Evolutionary conservation across 2,113 vertebrate genomes (phyloP), one percentile per base, ranked within the genome.

Genomic region (Phalacrocorax aristotelis): DNA sequence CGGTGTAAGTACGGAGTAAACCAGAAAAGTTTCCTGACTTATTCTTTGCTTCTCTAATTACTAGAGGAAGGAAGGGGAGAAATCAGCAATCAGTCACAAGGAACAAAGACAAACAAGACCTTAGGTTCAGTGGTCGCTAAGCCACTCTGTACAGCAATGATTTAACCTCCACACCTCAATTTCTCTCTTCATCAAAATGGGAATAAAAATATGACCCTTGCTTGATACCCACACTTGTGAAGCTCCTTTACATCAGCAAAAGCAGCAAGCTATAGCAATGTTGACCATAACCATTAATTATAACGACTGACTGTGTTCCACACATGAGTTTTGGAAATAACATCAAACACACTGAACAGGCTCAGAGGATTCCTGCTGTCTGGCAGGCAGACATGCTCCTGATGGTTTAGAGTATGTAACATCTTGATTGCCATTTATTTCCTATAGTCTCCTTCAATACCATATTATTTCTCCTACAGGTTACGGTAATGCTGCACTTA

Each of bases 51-150:
- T 84, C 54, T 95, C 36, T 95, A 80, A 95, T 89, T 95, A 83
- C 66, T 89, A 25, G 49, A 94, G 91, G 89, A 96, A 96, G 89
- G 84, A 95, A 95, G 78, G 74, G 52, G 21, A 91, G 52, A 94
- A 87, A 87, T 72, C 30, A 78, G 40, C n/a, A 46, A 26, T 49
- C 74, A 70, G 54, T 74, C 82, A 66, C 57, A 71, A 68, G 42
- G 30, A 93, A 92, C 36, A 87, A 75, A 90, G 55, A 78, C 54
- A 89, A 55, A 60, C 51, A 88, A 89, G 87, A 68, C 46, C 49
- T 76, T 72, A 18, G 32, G 61, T 78, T 95, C 76, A 83, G 42
- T 10, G 14, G 61, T 76, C 83, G 57, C 48, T 57, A 36, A 84
- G 57, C 17, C 74, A 61, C 17, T 60, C 66, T 25, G 25, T 30